Base-by-base conservation (phyloP, 1,140 invertebrate species). In the Oscheius sp. region DNA sequence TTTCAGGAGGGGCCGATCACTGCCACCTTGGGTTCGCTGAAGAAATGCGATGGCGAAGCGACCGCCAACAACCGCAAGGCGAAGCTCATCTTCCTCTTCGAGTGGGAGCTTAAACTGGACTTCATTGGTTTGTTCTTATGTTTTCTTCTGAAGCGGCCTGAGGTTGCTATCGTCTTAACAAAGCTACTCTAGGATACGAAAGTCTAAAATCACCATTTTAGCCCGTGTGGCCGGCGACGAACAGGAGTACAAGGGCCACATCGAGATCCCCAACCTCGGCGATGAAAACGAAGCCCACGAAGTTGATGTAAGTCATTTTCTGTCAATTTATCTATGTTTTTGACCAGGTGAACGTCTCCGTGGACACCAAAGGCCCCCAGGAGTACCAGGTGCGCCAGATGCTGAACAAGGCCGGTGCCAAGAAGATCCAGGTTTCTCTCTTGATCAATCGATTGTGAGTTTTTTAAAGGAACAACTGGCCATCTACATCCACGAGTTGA, bases 41-140 rank as follows among this genome's bases (percentile, higher is more conserved):
- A 93, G 36, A 95, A 92, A 84, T 90, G 92, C 72, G 92, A 93
- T 79, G 94, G 96, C 0, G 96, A 99, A 87, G 97, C 97, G 0
- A 91, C 91, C 45, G 94, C 91, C 2, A 99, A 97, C 86, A 99
- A 99, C 86, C 89, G 97, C 77, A 99, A 99, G 90, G 95, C 93
- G 49, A 99, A 99, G 87, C 87, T 99, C 64, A 99, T 99, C 85
- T 97, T 98, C 85, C 97, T 99, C 84, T 99, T 96, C 87, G 96
- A 99, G 86, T 99, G 95, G 94, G 90, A 91, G 78, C 88, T 99
- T 45, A 89, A 91, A 73, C 86, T 96, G 62, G 92, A 93, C 78
- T 99, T 95, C 94, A 89, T 89, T 83, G 94, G 91, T 55, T 83
- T 80, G 73, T 55, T 85, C 49, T 26, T 20, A 13, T 55, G 23